Percentiles rank a stretch among this genome's conserved stretches.
phyloP scores from a whole-genome alignment of 1,140 invertebrate species.

The Drosophila quadrilineata region DNA sequence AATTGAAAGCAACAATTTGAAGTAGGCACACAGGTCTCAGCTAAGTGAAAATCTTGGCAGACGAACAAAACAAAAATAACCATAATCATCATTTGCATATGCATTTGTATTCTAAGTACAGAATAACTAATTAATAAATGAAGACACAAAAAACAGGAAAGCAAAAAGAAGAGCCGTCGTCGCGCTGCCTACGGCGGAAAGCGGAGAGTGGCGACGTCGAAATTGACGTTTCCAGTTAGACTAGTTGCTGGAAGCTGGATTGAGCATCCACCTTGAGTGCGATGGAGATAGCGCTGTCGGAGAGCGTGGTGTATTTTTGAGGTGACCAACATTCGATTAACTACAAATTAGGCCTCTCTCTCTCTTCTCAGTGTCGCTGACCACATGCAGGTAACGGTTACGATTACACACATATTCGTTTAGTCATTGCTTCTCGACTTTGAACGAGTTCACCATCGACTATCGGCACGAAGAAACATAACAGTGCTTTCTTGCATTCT shows the following conservation, averaged over 20 bases:
- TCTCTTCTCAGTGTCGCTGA: no score
- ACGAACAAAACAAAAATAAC: no score
- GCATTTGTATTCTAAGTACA: conserved; percentile 53
- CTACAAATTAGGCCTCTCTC: conserved; percentile 58
- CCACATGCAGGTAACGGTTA: conserved; percentile 62
- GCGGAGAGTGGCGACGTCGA: conserved; percentile 23
- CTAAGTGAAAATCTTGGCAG: no score
- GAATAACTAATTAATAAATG: conserved; percentile 39
- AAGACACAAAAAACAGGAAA: no score
- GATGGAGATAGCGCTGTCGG: neutral
- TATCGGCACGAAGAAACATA: conserved; percentile 6
- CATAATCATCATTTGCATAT: conserved; percentile 18
- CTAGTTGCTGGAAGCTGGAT: conserved; percentile 28
- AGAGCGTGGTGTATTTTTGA: no score
- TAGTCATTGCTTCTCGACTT: conserved; percentile 19
- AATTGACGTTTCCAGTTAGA: conserved; percentile 57
- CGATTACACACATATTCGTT: neutral
- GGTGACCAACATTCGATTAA: no score
- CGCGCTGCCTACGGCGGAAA: no score
- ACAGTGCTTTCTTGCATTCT: conserved; percentile 26
- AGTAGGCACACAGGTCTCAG: no score
- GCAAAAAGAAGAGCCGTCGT: no score
- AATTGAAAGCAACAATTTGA: no score
- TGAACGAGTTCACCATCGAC: conserved; percentile 34
- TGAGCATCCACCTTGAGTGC: neutral